A percentile compares a stretch with the other conserved stretches of the same genome.
Conservation (phyloP, 2,888 invertebrate species). For the Creontiades dilutus region DNA sequence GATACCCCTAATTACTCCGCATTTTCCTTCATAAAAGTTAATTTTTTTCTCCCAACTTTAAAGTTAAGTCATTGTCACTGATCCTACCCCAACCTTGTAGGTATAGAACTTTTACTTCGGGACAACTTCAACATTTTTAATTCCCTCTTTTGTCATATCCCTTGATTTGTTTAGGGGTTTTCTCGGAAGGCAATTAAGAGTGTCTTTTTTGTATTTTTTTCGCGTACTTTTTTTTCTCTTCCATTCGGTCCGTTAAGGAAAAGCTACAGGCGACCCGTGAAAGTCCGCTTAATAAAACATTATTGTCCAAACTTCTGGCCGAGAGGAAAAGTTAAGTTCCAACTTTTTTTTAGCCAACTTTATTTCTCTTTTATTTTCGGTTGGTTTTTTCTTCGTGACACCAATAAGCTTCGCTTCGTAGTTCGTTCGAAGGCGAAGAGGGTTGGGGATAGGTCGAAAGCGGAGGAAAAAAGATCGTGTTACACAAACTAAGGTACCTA, state of each 20-base stretch:
- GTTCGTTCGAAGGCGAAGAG: neutral
- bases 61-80: too few species aligned
- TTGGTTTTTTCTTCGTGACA: neutral
- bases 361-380: neutral
- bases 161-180: neutral
- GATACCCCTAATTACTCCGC: too few species aligned
- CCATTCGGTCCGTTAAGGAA: neutral
- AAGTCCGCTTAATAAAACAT: neutral
- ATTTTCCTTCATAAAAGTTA: too few species aligned
- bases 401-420: neutral
- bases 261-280: neutral
- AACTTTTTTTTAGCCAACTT: neutral
- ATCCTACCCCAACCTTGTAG: too few species aligned
- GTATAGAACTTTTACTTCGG: too few species aligned
- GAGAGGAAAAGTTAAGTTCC: neutral
- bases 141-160: neutral
- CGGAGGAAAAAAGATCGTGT: neutral
- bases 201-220: neutral
- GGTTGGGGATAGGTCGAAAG: neutral
- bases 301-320: neutral
- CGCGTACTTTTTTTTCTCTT: neutral
- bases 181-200: neutral
- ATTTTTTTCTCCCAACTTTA: too few species aligned
- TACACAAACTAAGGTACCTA: neutral
- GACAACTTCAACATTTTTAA: neutral